These are phyloP conservation scores for Hyles vespertilio DNA, from an alignment of 1,140 invertebrate species.

Conservation along the genomic window DNA sequence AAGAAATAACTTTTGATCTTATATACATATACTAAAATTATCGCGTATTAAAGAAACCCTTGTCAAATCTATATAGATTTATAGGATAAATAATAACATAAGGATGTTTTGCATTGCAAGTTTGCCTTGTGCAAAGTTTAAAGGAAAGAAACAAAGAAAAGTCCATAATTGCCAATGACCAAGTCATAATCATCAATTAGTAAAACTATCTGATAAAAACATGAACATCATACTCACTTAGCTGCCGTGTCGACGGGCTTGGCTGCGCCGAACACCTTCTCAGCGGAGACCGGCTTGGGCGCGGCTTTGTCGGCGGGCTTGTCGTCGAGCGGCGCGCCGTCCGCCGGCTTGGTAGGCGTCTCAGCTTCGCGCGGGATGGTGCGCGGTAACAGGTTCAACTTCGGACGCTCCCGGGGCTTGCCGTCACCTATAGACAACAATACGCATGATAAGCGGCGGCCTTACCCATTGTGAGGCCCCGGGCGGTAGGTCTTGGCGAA, in stretches of 20 bases:
- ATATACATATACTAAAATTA: too few relatives aligned
- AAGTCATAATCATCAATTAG: too few relatives aligned
- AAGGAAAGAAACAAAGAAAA: too few relatives aligned
- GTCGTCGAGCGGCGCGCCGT: constrained; percentile 38
- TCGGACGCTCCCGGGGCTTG: constrained; percentile 79
- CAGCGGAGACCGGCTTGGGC: constrained; percentile 74
- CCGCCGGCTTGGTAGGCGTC: constrained; percentile 39
- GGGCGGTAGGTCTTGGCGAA: too few relatives aligned
- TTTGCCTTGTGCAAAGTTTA: too few relatives aligned
- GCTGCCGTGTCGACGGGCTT: constrained; percentile 96
- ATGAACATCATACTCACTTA: constrained; percentile 39
- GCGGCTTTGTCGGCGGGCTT: constrained; percentile 36
- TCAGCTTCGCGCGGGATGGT: constrained; percentile 79
- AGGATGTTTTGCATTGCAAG: too few relatives aligned
- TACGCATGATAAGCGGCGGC: not conserved
- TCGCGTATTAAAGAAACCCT: too few relatives aligned
- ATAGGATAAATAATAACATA: too few relatives aligned
- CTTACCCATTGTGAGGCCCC: too few relatives aligned
- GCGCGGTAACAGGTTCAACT: constrained; percentile 83
- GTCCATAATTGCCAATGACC: too few relatives aligned
- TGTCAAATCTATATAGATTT: too few relatives aligned
- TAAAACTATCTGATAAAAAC: not conserved
- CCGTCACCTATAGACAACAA: constrained; percentile 21
- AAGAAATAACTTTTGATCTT: too few relatives aligned
- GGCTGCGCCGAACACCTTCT: constrained; percentile 92